Percentiles rank a stretch among this genome's conserved stretches.
Conservation (phyloP, 2,888 invertebrate genomes). For the Eupithecia insigniata region DNA sequence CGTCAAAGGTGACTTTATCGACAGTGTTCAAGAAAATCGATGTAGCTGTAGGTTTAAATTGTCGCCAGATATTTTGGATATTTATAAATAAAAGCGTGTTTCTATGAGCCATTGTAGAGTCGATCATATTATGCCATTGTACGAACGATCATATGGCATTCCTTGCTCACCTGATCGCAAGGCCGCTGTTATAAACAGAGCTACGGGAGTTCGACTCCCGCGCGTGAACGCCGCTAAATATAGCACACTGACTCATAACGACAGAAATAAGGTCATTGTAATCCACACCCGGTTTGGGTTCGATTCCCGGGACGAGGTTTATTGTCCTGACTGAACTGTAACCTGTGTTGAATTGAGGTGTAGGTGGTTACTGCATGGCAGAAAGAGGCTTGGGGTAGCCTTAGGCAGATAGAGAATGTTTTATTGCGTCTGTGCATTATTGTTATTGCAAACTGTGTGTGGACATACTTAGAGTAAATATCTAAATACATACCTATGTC, state of each 20-base stretch:
- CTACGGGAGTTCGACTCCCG: conserved; percentile 24
- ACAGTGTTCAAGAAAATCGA: too few relatives aligned
- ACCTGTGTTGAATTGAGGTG: not conserved
- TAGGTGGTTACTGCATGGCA: not conserved
- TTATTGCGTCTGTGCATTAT: too few relatives aligned
- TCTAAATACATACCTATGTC: too few relatives aligned
- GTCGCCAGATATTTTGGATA: too few relatives aligned
- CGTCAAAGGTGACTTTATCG: too few relatives aligned
- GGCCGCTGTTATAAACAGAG: conserved; percentile 21
- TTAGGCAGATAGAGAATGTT: too few relatives aligned
- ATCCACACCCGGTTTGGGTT: conserved; percentile 30
- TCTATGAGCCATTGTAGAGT: not conserved
- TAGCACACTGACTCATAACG: conserved; percentile 32
- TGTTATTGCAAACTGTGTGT: too few relatives aligned
- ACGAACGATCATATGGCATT: not conserved
- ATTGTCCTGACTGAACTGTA: not conserved
- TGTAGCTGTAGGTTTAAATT: too few relatives aligned
- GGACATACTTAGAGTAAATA: too few relatives aligned
- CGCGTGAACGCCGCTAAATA: conserved; percentile 27
- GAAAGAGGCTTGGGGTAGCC: too few relatives aligned
- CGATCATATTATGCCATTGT: not conserved
- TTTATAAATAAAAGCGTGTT: not conserved
- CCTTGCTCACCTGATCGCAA: conserved; percentile 29
- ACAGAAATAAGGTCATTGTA: conserved; percentile 37
- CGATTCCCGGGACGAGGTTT: conserved; percentile 22